A percentile compares a stretch with the other conserved stretches of the same genome.
Conservation (phyloP, 2,113 vertebrate species). For the Prionailurus bengalensis region DNA sequence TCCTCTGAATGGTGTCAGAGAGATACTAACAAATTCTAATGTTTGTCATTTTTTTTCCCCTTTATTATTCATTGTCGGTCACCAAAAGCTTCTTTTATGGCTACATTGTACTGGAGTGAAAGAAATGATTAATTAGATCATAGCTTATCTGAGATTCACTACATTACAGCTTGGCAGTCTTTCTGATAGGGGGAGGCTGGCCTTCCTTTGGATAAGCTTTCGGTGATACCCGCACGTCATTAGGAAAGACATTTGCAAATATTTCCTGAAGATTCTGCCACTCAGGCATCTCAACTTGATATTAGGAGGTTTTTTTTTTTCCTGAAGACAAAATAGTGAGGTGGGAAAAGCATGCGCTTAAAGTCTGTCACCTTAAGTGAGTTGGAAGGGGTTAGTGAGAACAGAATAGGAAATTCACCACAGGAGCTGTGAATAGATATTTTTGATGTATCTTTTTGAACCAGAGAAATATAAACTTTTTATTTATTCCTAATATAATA, state of each 20-base stretch:
- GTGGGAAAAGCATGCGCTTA: no score
- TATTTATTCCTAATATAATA: constrained; percentile 28
- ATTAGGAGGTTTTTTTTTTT: not conserved
- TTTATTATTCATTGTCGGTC: constrained; percentile 3
- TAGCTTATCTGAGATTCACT: constrained; percentile 5
- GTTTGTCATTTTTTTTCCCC: not conserved
- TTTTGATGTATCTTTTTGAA: not conserved
- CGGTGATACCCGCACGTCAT: not conserved
- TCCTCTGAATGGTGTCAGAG: constrained; percentile 32
- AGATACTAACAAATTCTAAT: not conserved
- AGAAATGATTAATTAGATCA: constrained; percentile 54
- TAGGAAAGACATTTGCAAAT: not conserved
- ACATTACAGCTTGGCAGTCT: not conserved
- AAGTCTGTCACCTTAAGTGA: not conserved
- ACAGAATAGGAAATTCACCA: not conserved
- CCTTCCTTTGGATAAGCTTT: not conserved
- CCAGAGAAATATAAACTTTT: not conserved
- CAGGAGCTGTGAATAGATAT: not conserved
- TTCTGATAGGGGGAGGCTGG: not conserved
- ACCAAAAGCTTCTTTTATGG: constrained; percentile 21
- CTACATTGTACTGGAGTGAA: not conserved
- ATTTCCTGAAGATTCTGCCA: not conserved
- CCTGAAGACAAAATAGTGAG: not conserved
- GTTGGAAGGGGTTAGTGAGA: not conserved
- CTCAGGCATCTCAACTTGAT: not conserved